Evolutionary conservation across 2,797 vertebrate species (phyloP).

Genomic region (Pseudochromis fuscus): DNA sequence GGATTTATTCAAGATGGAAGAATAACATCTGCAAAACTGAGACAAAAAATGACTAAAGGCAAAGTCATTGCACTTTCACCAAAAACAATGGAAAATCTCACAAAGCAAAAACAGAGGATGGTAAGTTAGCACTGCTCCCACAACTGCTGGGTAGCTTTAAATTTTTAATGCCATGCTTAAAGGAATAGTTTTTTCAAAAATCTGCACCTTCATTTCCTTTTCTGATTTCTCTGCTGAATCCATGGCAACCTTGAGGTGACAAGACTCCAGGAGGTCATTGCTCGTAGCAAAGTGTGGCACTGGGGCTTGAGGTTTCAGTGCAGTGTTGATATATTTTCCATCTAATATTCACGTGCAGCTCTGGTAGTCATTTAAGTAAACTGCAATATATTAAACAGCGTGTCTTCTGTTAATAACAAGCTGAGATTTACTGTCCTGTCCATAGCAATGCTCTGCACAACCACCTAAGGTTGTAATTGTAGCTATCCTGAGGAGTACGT

Average conservation of each 20-base stretch:
- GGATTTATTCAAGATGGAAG: slow-evolving; percentile 50
- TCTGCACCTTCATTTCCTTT: neutral
- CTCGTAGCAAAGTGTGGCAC: neutral
- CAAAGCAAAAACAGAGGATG: slow-evolving; percentile 6
- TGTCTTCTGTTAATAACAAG: neutral
- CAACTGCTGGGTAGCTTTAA: slow-evolving; percentile 13
- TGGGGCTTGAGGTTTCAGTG: neutral
- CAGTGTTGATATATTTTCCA: neutral
- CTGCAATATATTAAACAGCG: neutral
- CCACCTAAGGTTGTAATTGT: too few species aligned
- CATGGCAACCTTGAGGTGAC: neutral
- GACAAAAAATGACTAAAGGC: slow-evolving; percentile 62
- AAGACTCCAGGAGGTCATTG: slow-evolving; percentile 6
- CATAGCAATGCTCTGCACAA: neutral
- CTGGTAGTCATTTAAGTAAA: neutral
- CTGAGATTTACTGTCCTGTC: neutral
- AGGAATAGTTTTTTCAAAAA: slow-evolving; percentile 16
- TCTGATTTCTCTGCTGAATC: neutral
- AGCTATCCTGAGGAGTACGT: too few species aligned
- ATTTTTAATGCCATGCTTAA: slow-evolving; percentile 14
- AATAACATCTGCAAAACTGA: slow-evolving; percentile 56
- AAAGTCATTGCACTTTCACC: slow-evolving; percentile 54
- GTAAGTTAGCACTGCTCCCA: slow-evolving; percentile 18
- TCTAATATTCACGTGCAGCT: neutral
- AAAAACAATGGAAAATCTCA: slow-evolving; percentile 28